Conservation (phyloP, 2,797 vertebrate genomes). For the Spheniscus humboldti region DNA sequence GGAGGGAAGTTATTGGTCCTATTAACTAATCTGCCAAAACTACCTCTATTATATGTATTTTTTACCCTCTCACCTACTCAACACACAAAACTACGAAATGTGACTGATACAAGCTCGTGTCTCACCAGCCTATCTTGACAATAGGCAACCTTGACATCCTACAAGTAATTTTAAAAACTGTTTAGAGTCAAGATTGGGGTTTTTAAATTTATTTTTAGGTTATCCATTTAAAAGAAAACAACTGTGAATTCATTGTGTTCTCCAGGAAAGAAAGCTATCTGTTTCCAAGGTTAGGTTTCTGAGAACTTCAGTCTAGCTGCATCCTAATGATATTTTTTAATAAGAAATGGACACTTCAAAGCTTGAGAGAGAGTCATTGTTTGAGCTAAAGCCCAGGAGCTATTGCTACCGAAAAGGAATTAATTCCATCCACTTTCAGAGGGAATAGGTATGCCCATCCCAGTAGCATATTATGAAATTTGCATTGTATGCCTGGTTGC, state of each 20-base stretch:
- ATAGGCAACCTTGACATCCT: background rate
- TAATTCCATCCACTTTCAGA: background rate
- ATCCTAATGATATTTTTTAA: background rate
- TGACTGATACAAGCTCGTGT: background rate
- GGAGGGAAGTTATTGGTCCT: background rate
- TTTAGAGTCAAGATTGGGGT: background rate
- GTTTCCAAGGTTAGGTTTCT: background rate
- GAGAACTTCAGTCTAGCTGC: background rate
- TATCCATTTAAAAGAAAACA: background rate
- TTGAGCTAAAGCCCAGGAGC: background rate
- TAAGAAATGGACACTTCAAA: conserved; percentile 1
- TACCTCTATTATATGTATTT: background rate
- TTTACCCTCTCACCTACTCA: background rate
- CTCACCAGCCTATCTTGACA: background rate
- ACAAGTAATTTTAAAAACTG: background rate
- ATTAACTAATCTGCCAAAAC: conserved; percentile 16
- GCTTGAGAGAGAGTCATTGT: background rate
- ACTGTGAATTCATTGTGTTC: background rate
- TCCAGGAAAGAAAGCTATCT: background rate
- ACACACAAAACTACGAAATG: background rate
- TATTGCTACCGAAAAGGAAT: background rate
- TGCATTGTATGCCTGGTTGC: background rate
- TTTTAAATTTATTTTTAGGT: background rate
- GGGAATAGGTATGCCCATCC: background rate
- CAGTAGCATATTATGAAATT: background rate